Percentiles rank a stretch among this genome's conserved stretches.
Evolutionary conservation across 1,140 invertebrate species (phyloP).

Genomic region (Oedothorax gibbosus): DNA sequence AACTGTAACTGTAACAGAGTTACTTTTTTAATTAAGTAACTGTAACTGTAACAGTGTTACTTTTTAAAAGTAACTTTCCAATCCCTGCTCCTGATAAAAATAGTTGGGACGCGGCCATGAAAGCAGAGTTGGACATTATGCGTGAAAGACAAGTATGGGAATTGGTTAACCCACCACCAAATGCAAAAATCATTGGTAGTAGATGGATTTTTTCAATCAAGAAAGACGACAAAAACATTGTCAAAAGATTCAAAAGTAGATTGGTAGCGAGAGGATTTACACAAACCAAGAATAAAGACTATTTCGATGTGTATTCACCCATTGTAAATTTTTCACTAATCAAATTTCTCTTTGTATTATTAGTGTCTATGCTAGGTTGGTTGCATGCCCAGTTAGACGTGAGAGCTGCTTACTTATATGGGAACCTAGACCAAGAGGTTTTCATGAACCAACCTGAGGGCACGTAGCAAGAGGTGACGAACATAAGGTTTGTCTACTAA

Average conservation of each 20-base stretch:
- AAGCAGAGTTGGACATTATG: neutral
- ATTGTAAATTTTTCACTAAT: neutral
- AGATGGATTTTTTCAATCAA: too few relatives aligned
- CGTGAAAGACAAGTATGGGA: neutral
- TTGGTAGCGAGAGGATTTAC: too few relatives aligned
- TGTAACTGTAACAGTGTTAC: too few relatives aligned
- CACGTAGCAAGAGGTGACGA: too few relatives aligned
- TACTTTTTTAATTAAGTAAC: too few relatives aligned
- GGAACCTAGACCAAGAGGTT: neutral
- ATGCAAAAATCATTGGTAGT: neutral
- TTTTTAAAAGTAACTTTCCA: too few relatives aligned
- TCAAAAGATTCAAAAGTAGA: neutral
- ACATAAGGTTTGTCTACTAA: too few relatives aligned
- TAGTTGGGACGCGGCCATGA: neutral
- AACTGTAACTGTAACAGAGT: too few relatives aligned
- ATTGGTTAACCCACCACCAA: neutral
- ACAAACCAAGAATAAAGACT: too few relatives aligned
- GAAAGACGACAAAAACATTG: neutral
- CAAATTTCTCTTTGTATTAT: slow-evolving; percentile 20
- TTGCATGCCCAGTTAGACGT: neutral
- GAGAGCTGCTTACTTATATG: neutral
- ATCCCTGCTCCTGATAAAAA: neutral
- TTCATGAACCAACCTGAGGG: neutral
- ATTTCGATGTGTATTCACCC: too few relatives aligned
- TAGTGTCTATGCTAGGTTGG: neutral